These are phyloP conservation scores for Drosophila quinaria DNA, from an alignment of 2,888 invertebrate species.

Conservation along the genomic window DNA sequence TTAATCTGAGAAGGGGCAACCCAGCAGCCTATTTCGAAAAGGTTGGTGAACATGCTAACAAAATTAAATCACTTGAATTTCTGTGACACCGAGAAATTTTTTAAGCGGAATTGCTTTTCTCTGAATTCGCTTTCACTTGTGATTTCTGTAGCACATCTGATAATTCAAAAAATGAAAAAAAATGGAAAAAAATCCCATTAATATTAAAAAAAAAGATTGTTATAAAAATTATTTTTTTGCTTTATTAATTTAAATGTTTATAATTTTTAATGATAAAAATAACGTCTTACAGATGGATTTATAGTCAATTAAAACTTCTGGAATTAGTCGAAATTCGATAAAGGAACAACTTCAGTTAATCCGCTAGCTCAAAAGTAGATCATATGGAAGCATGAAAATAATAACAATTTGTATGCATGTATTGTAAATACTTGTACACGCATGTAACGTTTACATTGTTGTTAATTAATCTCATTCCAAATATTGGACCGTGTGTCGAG, in stretches of 20 bases:
- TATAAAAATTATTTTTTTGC: background rate
- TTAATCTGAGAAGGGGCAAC: no score
- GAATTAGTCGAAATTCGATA: background rate
- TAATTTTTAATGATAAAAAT: background rate
- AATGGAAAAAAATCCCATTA: no score
- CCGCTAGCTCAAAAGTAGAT: conserved; percentile 2
- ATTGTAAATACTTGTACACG: conserved; percentile 25
- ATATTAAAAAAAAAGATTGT: background rate
- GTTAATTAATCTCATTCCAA: conserved; percentile 68
- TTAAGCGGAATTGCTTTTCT: no score
- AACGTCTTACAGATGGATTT: background rate
- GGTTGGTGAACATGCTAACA: no score
- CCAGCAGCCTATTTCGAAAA: no score
- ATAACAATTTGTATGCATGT: conserved; percentile 17
- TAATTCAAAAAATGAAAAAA: no score
- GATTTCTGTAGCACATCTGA: no score
- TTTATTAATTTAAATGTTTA: background rate
- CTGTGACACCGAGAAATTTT: no score
- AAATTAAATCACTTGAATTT: no score
- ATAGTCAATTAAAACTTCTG: background rate
- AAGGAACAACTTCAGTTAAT: background rate
- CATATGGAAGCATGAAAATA: background rate
- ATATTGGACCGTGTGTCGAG: conserved; percentile 57
- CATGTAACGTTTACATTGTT: conserved; percentile 56
- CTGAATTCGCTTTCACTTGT: no score